Conservation (phyloP, 2,797 vertebrate genomes). For the Rhinogobio ventralis region DNA sequence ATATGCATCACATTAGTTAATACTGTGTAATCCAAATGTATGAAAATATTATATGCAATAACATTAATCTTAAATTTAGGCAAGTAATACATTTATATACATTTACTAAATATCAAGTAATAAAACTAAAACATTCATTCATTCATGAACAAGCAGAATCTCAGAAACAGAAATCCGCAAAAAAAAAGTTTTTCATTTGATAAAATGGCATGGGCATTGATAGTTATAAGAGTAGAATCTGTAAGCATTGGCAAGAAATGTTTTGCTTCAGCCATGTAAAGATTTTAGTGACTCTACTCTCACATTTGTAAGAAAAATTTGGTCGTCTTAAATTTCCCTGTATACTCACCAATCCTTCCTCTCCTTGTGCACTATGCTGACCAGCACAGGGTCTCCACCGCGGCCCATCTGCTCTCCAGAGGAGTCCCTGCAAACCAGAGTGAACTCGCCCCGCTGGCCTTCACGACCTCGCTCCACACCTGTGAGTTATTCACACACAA, state of each 20-base stretch:
- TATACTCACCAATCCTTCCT: conserved; percentile 82
- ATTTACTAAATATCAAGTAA: not conserved
- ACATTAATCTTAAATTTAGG: not conserved
- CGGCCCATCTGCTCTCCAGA: conserved; percentile 76
- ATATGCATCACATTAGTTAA: not conserved
- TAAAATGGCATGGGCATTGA: not conserved
- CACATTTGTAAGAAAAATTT: not conserved
- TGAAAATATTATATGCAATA: not conserved
- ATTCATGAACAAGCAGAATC: not conserved
- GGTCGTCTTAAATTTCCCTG: not conserved
- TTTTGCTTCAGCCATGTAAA: not conserved
- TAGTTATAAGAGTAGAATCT: not conserved
- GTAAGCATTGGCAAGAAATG: not conserved
- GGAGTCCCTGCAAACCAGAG: conserved; percentile 82
- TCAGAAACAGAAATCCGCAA: not conserved
- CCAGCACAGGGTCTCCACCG: conserved; percentile 82
- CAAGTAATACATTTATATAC: too few species aligned
- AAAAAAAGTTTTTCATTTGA: not conserved
- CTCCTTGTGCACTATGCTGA: conserved; percentile 84
- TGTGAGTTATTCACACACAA: conserved; percentile 63
- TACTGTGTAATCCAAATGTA: not conserved
- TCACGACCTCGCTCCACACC: conserved; percentile 77
- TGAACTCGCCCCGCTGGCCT: conserved; percentile 81
- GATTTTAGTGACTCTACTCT: not conserved
- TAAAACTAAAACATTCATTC: not conserved